Evolutionary conservation across 2,888 invertebrate species (phyloP).

Genomic region (Atherix ibis): DNA sequence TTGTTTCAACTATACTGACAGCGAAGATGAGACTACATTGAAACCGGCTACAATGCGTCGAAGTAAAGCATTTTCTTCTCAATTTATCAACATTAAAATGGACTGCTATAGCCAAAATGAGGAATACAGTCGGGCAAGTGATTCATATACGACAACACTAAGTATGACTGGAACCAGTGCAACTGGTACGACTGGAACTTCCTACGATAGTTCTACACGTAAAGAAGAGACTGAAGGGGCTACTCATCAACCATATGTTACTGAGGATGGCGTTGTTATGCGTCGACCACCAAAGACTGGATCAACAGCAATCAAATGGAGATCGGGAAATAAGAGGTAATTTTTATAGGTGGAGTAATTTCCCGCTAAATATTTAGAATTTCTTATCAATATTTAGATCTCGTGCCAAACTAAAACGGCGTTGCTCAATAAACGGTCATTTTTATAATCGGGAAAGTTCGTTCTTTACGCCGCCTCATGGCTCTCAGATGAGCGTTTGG

Average conservation of each 20-base stretch:
- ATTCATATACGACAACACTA: constrained; percentile 7
- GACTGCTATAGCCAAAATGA: constrained; percentile 29
- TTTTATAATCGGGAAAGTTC: constrained; percentile 72
- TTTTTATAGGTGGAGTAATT: no score
- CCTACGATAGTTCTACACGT: background rate
- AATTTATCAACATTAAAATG: constrained; percentile 30
- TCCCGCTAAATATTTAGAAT: no score
- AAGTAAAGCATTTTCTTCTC: constrained; percentile 25
- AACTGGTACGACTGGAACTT: no score
- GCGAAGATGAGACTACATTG: constrained; percentile 24
- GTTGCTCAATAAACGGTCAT: constrained; percentile 75
- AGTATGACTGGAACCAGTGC: constrained; percentile 7
- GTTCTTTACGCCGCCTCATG: constrained; percentile 68
- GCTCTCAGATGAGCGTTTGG: constrained; percentile 71
- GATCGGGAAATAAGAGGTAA: constrained; percentile 47
- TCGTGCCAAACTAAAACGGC: constrained; percentile 51
- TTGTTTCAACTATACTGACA: constrained; percentile 27
- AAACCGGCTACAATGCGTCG: constrained; percentile 26
- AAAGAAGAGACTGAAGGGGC: background rate
- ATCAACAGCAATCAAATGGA: constrained; percentile 50
- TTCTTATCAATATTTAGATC: constrained; percentile 35
- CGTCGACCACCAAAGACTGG: constrained; percentile 37
- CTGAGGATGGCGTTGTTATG: constrained; percentile 38
- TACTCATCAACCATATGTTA: no score
- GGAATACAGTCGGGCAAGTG: constrained; percentile 9